These are phyloP conservation scores for Mystacornis crossleyi DNA, from an alignment of 2,113 vertebrate species.

Conservation along the genomic window DNA sequence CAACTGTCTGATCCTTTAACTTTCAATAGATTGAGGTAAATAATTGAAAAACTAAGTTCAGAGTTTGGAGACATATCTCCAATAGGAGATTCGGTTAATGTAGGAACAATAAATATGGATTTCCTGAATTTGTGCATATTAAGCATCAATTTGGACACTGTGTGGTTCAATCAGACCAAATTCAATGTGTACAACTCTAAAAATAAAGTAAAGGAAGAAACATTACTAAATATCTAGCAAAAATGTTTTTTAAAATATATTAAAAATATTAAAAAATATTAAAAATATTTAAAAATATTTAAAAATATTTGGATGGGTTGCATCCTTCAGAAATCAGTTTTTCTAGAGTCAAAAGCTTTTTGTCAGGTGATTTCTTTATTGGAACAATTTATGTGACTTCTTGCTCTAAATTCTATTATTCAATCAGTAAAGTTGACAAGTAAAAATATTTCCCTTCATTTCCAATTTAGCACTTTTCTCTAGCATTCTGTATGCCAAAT, in stretches of 20 bases:
- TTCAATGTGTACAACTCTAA: neutral
- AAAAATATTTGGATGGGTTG: neutral
- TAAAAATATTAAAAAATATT: neutral
- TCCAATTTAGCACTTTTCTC: slow-evolving; percentile 1
- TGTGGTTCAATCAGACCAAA: neutral
- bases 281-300: neutral
- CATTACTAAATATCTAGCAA: neutral
- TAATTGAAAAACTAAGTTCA: neutral
- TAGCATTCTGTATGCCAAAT: neutral
- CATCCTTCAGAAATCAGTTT: neutral
- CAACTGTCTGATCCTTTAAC: neutral
- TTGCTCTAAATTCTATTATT: slow-evolving; percentile 20
- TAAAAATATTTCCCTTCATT: slow-evolving; percentile 18
- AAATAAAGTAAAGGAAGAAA: neutral
- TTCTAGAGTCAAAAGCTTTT: neutral
- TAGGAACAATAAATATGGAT: neutral
- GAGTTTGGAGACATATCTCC: neutral
- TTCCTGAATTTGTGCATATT: neutral
- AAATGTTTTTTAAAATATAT: neutral
- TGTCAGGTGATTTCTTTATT: neutral
- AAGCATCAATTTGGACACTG: neutral
- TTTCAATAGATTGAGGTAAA: neutral
- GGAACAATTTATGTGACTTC: slow-evolving; percentile 20
- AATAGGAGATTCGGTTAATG: neutral
- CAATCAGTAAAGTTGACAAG: neutral